Evolutionary conservation across 2,797 vertebrate species (phyloP).

Genomic region (Lepilemur septentrionalis): DNA sequence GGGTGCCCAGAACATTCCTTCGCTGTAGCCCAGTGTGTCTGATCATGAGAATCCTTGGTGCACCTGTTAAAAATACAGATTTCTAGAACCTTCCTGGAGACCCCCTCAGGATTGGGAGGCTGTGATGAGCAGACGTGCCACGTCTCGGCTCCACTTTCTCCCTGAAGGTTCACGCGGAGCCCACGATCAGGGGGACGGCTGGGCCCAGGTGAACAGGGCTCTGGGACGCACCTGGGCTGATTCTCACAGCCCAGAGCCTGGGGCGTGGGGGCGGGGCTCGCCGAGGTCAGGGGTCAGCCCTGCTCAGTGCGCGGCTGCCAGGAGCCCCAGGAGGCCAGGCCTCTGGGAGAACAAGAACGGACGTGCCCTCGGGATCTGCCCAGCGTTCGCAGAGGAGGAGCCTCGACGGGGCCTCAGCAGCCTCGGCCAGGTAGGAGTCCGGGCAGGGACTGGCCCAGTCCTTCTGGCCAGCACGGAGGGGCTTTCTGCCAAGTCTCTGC

Average conservation of each 20-base stretch:
- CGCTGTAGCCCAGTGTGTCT: neutral
- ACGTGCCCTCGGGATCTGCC: neutral
- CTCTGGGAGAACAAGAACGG: neutral
- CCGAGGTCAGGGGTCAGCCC: neutral
- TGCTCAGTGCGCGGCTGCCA: neutral
- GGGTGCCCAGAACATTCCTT: neutral
- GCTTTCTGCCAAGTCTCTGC: neutral
- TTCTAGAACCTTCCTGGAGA: neutral
- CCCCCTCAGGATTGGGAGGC: no score
- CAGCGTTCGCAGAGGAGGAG: neutral
- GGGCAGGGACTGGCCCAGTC: neutral
- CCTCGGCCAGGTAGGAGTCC: conserved; percentile 5
- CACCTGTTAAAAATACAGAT: neutral
- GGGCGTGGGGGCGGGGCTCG: neutral
- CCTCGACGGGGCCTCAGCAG: neutral
- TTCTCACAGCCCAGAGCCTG: conserved; percentile 16
- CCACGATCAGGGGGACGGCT: neutral
- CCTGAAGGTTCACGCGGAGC: neutral
- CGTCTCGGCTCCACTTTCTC: neutral
- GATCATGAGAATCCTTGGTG: neutral
- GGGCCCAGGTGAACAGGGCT: neutral
- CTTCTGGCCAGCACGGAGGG: neutral
- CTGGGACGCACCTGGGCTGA: neutral
- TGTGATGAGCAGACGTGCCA: neutral
- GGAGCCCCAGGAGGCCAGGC: accelerated